Evolutionary conservation across 2,113 vertebrate species (phyloP).

Genomic region (Upupa epops): DNA sequence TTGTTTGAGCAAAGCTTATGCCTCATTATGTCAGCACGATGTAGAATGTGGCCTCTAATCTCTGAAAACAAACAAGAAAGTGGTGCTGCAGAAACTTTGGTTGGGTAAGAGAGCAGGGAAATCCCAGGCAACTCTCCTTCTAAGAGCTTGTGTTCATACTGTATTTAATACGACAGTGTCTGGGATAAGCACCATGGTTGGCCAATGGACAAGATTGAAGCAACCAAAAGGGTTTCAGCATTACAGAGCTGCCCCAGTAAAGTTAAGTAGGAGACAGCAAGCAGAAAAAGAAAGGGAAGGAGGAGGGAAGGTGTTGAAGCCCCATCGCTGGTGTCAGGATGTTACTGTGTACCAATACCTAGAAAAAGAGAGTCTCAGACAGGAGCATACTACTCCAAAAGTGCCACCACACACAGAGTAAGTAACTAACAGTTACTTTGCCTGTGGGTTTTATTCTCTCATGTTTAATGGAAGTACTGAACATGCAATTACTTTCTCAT

Average conservation of each 20-base stretch:
- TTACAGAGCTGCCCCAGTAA: background rate
- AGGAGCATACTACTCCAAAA: background rate
- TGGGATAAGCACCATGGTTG: slow-evolving; percentile 21
- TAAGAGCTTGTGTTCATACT: slow-evolving; percentile 41
- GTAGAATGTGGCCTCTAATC: slow-evolving; percentile 54
- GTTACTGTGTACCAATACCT: background rate
- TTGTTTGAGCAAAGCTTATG: background rate
- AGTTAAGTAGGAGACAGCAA: background rate
- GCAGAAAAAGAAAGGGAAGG: background rate
- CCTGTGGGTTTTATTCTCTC: background rate
- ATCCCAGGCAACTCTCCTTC: slow-evolving; percentile 4
- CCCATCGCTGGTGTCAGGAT: background rate
- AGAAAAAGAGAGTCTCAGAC: background rate
- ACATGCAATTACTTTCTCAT: background rate
- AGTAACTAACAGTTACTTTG: background rate
- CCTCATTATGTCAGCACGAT: slow-evolving; percentile 41
- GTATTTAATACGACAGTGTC: slow-evolving; percentile 37
- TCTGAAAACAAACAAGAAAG: slow-evolving; percentile 45
- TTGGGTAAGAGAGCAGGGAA: slow-evolving; percentile 38
- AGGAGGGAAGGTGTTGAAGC: background rate
- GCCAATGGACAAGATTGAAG: slow-evolving; percentile 31
- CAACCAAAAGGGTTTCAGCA: slow-evolving; percentile 48
- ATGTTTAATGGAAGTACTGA: background rate
- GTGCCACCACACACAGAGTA: background rate
- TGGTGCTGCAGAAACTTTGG: background rate